phyloP scores from a whole-genome alignment of 2,888 invertebrate genomes.

The Alloplasta piceator region DNA sequence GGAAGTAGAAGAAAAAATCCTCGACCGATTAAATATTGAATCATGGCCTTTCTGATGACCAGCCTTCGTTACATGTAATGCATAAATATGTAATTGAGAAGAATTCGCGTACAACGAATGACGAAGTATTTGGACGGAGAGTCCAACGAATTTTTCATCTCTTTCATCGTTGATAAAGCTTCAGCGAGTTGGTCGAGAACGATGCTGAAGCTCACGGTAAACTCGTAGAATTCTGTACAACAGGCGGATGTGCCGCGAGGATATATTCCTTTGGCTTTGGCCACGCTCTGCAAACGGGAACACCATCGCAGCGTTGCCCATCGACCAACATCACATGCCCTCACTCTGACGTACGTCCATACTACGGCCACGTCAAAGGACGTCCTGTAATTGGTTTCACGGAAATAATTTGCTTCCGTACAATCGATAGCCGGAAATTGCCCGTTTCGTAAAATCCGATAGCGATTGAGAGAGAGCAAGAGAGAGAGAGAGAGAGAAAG shows the following conservation, averaged over 20 bases:
- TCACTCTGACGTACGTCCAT: slow-evolving; percentile 43
- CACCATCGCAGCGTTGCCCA: slow-evolving; percentile 15
- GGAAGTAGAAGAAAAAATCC: too few relatives aligned
- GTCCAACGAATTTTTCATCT: too few relatives aligned
- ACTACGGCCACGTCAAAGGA: slow-evolving; percentile 59
- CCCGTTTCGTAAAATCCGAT: slow-evolving; percentile 57
- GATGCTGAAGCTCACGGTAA: slow-evolving; percentile 24
- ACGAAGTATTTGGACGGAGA: too few relatives aligned
- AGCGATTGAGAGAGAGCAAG: too few relatives aligned
- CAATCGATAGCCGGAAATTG: slow-evolving; percentile 65
- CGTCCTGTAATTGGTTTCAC: slow-evolving; percentile 65
- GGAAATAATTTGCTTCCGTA: slow-evolving; percentile 62
- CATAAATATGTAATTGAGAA: too few relatives aligned
- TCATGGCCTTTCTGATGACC: too few relatives aligned
- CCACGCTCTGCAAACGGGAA: slow-evolving; percentile 31
- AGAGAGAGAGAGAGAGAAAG: too few relatives aligned
- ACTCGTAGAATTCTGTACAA: slow-evolving; percentile 57
- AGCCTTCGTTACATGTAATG: too few relatives aligned
- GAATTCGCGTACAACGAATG: too few relatives aligned
- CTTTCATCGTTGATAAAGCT: slow-evolving; percentile 1
- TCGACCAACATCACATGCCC: slow-evolving; percentile 39
- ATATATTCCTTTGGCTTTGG: slow-evolving; percentile 64
- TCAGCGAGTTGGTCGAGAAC: neutral
- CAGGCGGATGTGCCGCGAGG: slow-evolving; percentile 36
- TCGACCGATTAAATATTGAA: too few relatives aligned